Evolutionary conservation across 2,113 vertebrate genomes (phyloP), one percentile per base, ranked within the genome.

Genomic region (Caracal caracal): DNA sequence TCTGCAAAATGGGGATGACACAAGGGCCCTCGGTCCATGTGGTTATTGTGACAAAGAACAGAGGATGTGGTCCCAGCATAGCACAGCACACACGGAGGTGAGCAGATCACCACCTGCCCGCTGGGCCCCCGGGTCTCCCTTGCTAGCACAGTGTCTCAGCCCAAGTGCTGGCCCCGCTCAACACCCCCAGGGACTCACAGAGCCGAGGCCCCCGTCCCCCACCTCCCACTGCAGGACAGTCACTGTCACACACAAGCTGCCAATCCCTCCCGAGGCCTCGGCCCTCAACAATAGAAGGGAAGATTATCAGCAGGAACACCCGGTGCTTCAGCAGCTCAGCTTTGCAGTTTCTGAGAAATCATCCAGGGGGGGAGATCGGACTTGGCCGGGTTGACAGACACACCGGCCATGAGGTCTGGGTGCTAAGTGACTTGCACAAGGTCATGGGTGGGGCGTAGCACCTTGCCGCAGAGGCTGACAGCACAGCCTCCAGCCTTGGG

Each of bases 271-370:
- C 0, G 22, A 84, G 90, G 71, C 78, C 65, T 88, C 63, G 12
- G 37, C 81, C 11, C 0, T 0, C 3, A 37, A 70, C 51, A 19
- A 84, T 68, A 73, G 65, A 90, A 75, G 86, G 33, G 70, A 82
- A 87, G 76, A 63, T 96, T 93, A 96, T 97, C 96, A 92, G 97
- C 95, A 81, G 43, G 88, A 95, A 94, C 96, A 97, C 35, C 53
- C 0, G n/a, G 95, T 1, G 49, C 37, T n/a, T 61, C 26, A 5
- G 78, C 49, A 4, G 73, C 33, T 20, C 13, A 0, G 80, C 80
- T 96, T 70, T 93, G 94, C 51, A 20, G 66, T 40, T 83, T 79
- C 91, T 47, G 68, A 94, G 66, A 90, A 96, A n/a, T 16, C 28
- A 40, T 61, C 73, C 85, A 33, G 47, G 61, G 78, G 78, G 43